Base-by-base conservation (phyloP, 1,140 invertebrate species). In the Drosophila saltans region DNA sequence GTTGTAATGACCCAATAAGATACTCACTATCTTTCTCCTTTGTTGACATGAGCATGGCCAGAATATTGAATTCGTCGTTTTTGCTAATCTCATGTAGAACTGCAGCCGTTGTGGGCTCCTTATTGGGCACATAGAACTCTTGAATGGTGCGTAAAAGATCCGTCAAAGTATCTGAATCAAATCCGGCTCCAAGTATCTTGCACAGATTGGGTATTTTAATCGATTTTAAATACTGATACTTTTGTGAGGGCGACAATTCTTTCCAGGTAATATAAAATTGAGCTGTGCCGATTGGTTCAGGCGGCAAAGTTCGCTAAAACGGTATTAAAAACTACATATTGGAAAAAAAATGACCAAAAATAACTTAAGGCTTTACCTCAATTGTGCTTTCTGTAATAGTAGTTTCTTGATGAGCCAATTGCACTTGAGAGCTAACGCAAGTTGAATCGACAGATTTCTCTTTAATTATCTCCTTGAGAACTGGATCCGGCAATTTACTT, bases 251-350 rank as follows among this genome's bases (percentile, higher is more conserved):
- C 24, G 78, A 52, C 1, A 92, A 48, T 57, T 91, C 91, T 58
- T 89, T 92, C 91, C 91, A 92, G 10, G 86, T 89, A 0, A 86
- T 74, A 63, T 92, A 90, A 41, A 92, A 92, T 69, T 92, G 91
- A 2, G 88, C 90, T 21, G 91, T 84, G 30, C 82, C 77, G 16
- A 66, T 69, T 6, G 91, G 91, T 5, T 81, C 43, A 1, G 74
- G 59, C 6, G 88, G 88, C 21, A 86, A n/a, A 6, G 67, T 39
- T 21, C 73, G 74, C 86, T 91, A 40, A 8, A 78, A 68, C 24
- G 48, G 45, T 8, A 66, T 0, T 9, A 26, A 16, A 62, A 28
- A 21, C 33, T 16, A 52, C 40, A 39, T 36, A 28, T 6, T 26
- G 1, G 11, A 36, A 63, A 43, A 21, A 26, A 24, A 57, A 3